phyloP scores from a whole-genome alignment of 1,140 invertebrate species.

The Brachionus rubens region DNA sequence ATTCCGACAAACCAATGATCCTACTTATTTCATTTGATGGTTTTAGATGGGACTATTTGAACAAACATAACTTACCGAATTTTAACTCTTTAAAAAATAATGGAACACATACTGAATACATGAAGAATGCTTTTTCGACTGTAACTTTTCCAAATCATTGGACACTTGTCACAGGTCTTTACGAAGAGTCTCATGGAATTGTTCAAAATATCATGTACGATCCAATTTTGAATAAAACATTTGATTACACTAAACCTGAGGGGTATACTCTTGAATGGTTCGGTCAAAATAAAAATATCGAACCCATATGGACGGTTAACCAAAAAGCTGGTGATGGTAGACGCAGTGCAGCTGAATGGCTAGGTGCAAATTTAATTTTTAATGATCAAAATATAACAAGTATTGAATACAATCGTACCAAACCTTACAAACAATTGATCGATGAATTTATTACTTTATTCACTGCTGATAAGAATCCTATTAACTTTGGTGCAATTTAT shows the following conservation, averaged over 20 bases:
- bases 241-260: not conserved
- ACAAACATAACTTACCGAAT: constrained; percentile 50
- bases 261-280: constrained; percentile 24
- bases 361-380: constrained; percentile 34
- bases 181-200: constrained; percentile 72
- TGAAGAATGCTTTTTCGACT: constrained; percentile 67
- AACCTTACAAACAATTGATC: constrained; percentile 17
- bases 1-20: constrained; percentile 48
- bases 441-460: constrained; percentile 39
- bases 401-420: constrained; percentile 30
- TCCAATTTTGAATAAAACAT: constrained; percentile 58
- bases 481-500: constrained; percentile 47
- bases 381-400: constrained; percentile 16
- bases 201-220: constrained; percentile 69
- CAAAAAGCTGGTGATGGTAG: constrained; percentile 49
- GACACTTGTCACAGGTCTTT: constrained; percentile 72
- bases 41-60: constrained; percentile 59
- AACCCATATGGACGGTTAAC: constrained; percentile 59
- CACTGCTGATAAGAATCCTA: constrained; percentile 12
- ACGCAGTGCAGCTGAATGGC: constrained; percentile 32
- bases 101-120: constrained; percentile 53
- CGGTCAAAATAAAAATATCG: constrained; percentile 48
- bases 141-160: constrained; percentile 79
- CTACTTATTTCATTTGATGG: constrained; percentile 60
- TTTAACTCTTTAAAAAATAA: constrained; percentile 54